Percentiles rank a stretch among this genome's conserved stretches.
These are phyloP conservation scores for Copidosoma floridanum DNA, from an alignment of 1,140 invertebrate species.

Conservation along the genomic window DNA sequence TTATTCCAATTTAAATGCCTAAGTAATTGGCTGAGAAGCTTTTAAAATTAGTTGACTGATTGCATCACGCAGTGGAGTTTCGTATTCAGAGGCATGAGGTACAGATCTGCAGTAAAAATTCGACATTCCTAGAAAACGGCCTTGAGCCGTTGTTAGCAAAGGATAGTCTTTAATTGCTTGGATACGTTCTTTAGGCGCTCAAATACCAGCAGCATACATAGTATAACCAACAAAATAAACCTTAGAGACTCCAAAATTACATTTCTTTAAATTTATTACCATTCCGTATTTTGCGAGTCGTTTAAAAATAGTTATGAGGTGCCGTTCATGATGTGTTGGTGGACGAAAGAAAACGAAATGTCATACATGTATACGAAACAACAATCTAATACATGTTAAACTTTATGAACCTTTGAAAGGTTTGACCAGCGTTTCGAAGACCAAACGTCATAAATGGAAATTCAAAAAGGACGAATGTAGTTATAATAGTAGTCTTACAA, in stretches of 20 bases:
- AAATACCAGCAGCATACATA: neutral
- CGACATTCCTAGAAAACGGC: neutral
- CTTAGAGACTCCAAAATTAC: too few relatives aligned
- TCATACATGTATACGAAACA: too few relatives aligned
- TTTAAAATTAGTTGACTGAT: neutral
- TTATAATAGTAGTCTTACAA: too few relatives aligned
- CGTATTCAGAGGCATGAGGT: neutral
- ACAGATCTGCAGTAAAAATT: neutral
- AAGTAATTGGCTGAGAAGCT: neutral
- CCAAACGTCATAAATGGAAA: too few relatives aligned
- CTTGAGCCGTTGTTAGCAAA: neutral
- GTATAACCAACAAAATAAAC: neutral
- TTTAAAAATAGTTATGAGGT: neutral
- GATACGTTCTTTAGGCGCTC: neutral
- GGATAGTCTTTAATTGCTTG: neutral
- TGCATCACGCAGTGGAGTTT: too few relatives aligned
- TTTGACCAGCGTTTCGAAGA: too few relatives aligned
- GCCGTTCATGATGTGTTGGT: neutral
- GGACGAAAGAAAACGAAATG: too few relatives aligned
- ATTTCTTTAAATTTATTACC: too few relatives aligned
- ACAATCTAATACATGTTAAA: too few relatives aligned
- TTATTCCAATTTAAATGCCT: neutral
- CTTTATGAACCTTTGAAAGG: too few relatives aligned
- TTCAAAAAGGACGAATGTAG: too few relatives aligned
- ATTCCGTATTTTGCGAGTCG: too few relatives aligned